phyloP scores from a whole-genome alignment of 2,888 invertebrate species.

The Tipula vernalis region DNA sequence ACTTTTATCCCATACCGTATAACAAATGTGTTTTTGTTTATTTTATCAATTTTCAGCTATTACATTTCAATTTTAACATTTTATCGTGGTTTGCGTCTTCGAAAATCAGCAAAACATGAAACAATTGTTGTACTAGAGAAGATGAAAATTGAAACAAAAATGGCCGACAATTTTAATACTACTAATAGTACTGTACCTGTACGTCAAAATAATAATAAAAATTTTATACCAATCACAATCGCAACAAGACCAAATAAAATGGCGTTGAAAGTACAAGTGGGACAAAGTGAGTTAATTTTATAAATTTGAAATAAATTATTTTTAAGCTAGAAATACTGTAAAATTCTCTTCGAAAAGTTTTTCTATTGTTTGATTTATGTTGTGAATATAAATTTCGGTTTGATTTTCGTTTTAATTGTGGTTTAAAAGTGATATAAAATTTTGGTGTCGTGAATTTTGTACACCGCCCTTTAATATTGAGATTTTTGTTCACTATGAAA shows the following conservation, averaged over 20 bases:
- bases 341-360: background rate
- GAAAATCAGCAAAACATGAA: background rate
- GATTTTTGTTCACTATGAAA: background rate
- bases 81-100: background rate
- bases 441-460: background rate
- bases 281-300: slow-evolving; percentile 60
- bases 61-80: background rate
- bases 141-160: background rate
- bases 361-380: background rate
- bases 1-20: background rate
- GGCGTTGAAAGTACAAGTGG: slow-evolving; percentile 78
- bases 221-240: slow-evolving; percentile 15
- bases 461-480: background rate
- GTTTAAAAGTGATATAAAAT: background rate
- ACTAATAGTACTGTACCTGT: background rate
- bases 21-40: background rate
- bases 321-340: background rate
- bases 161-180: background rate
- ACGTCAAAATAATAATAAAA: slow-evolving; percentile 18
- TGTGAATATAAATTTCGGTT: background rate
- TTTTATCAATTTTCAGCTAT: background rate
- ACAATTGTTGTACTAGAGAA: background rate
- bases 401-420: background rate
- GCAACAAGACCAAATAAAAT: slow-evolving; percentile 39
- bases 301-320: background rate